phyloP scores from a whole-genome alignment of 2,113 vertebrate genomes.

The Syrrhaptes paradoxus region DNA sequence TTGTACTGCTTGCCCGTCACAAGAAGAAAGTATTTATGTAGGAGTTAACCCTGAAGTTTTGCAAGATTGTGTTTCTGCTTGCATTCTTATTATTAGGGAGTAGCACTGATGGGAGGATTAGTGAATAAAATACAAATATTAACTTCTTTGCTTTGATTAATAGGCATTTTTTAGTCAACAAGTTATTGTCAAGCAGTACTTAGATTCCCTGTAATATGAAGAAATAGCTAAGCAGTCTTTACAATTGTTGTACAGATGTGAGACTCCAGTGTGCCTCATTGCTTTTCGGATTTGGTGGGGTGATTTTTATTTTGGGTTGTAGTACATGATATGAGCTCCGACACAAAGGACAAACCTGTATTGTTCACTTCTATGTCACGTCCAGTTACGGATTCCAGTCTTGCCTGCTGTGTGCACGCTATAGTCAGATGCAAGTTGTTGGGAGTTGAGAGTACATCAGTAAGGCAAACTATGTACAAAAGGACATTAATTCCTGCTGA shows the following conservation, averaged over 20 bases:
- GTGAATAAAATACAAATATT: background rate
- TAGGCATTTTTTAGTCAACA: background rate
- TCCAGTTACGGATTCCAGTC: background rate
- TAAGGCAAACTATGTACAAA: background rate
- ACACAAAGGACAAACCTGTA: conserved; percentile 19
- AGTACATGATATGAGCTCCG: background rate
- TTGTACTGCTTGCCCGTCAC: accelerated
- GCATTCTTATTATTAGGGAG: background rate
- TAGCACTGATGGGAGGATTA: background rate
- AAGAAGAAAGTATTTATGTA: background rate
- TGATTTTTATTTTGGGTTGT: conserved; percentile 37
- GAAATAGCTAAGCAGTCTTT: background rate
- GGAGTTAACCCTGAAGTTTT: background rate
- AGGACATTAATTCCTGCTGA: background rate
- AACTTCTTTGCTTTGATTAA: background rate
- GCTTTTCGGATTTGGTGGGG: background rate
- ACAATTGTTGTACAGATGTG: background rate
- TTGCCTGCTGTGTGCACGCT: background rate
- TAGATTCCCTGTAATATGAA: background rate
- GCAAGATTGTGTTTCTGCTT: background rate
- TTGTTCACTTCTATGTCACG: background rate
- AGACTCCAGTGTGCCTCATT: background rate
- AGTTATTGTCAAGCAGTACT: background rate
- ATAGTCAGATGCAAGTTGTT: background rate
- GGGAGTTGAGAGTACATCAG: background rate